phyloP scores from a whole-genome alignment of 2,888 invertebrate species.

The Conistra vaccinii region DNA sequence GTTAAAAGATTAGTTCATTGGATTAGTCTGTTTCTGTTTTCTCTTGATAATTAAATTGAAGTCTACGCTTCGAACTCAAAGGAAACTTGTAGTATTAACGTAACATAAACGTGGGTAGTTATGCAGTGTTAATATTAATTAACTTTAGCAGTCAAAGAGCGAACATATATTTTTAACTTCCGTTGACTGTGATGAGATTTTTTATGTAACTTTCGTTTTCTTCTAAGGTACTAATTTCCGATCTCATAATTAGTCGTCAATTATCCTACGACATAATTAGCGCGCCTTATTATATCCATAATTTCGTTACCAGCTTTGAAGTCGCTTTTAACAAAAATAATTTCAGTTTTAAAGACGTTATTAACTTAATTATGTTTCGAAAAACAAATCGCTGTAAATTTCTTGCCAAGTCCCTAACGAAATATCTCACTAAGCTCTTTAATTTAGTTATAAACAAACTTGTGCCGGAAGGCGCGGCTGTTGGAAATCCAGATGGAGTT shows the following conservation, averaged over 20 bases:
- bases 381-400: slow-evolving; percentile 50
- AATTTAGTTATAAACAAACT: slow-evolving; percentile 55
- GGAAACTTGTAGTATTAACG: slow-evolving; percentile 17
- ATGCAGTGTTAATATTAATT: slow-evolving; percentile 25
- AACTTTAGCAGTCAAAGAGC: neutral
- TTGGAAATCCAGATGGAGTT: slow-evolving; percentile 55
- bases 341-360: slow-evolving; percentile 32
- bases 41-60: slow-evolving; percentile 59
- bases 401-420: slow-evolving; percentile 39
- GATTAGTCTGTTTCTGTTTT: slow-evolving; percentile 65
- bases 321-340: slow-evolving; percentile 1
- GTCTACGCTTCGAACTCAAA: slow-evolving; percentile 28
- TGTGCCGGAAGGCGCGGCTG: slow-evolving; percentile 55
- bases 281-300: slow-evolving; percentile 19
- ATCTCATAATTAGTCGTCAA: slow-evolving; percentile 43
- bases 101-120: slow-evolving; percentile 4
- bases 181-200: slow-evolving; percentile 16
- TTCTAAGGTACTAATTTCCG: slow-evolving; percentile 35
- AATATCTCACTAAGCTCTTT: slow-evolving; percentile 56
- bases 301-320: slow-evolving; percentile 17
- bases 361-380: slow-evolving; percentile 49
- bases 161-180: slow-evolving; percentile 17
- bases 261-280: slow-evolving; percentile 35
- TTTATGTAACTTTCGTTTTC: slow-evolving; percentile 23
- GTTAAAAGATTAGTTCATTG: slow-evolving; percentile 64